Evolutionary conservation across 2,113 vertebrate species (phyloP).

Genomic region (Petrocephalus microphthalmus): DNA sequence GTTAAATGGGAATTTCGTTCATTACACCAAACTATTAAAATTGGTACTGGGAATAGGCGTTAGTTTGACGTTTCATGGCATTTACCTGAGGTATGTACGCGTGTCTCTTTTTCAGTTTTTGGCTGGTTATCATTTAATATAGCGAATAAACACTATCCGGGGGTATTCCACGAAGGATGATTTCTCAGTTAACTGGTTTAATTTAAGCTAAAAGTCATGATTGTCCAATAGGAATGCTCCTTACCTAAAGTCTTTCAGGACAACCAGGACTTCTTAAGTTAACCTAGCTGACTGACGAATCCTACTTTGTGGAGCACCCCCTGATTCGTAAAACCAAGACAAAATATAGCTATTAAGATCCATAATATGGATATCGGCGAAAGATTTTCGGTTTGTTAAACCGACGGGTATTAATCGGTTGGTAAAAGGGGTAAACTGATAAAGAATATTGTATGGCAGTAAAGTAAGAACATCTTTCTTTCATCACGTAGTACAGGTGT

Average conservation of each 20-base stretch:
- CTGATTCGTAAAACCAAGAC: background rate
- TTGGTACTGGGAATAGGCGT: background rate
- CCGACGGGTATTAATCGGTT: background rate
- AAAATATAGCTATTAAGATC: background rate
- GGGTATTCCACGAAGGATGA: background rate
- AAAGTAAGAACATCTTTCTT: background rate
- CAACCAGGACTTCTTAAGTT: background rate
- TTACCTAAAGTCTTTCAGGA: background rate
- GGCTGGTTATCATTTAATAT: background rate
- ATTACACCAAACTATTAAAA: background rate
- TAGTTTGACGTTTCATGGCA: background rate
- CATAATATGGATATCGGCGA: background rate
- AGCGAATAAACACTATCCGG: background rate
- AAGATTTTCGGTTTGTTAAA: background rate
- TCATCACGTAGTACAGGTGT: background rate
- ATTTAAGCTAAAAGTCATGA: background rate
- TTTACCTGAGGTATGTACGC: background rate
- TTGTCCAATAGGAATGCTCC: background rate
- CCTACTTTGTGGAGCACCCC: background rate
- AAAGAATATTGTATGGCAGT: constrained; percentile 4
- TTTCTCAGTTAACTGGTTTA: background rate
- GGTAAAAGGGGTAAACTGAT: background rate
- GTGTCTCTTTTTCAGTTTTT: background rate
- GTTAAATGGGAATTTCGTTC: background rate
- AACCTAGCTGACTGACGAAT: background rate